Conservation (phyloP, 1,140 invertebrate species). For the Eriocheir sinensis region DNA sequence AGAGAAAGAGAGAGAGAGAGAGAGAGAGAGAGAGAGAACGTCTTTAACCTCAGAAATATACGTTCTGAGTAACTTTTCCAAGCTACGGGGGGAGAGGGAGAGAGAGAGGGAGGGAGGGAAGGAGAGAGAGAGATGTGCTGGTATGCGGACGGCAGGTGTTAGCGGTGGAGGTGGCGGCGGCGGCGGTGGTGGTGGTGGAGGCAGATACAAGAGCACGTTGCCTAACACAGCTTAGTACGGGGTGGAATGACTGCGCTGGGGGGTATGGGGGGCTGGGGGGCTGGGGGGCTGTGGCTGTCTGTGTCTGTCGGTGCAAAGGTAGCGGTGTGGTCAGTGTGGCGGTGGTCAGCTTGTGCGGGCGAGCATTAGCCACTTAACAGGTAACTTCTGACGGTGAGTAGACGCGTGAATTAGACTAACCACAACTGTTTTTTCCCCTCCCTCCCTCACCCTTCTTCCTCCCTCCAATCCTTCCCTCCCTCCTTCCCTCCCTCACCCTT, state of each 20-base stretch:
- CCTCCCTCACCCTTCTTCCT: too few relatives aligned
- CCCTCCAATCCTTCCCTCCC: too few relatives aligned
- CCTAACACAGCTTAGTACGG: neutral
- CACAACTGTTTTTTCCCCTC: too few relatives aligned
- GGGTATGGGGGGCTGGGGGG: neutral
- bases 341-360: neutral
- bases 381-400: neutral
- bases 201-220: neutral
- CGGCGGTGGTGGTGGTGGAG: neutral
- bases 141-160: neutral
- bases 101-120: neutral
- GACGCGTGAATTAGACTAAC: neutral
- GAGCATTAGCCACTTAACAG: neutral
- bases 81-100: neutral
- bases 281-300: too few relatives aligned
- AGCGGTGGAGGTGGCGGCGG: constrained; percentile 27
- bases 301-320: neutral
- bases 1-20: neutral
- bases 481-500: too few relatives aligned
- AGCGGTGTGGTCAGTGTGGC: neutral
- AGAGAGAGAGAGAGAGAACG: neutral
- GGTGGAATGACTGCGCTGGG: neutral
- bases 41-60: too few relatives aligned
- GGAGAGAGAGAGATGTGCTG: neutral
- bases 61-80: too few relatives aligned